Evolutionary conservation across 1,140 invertebrate genomes (phyloP).

Genomic region (Formica selysi): DNA sequence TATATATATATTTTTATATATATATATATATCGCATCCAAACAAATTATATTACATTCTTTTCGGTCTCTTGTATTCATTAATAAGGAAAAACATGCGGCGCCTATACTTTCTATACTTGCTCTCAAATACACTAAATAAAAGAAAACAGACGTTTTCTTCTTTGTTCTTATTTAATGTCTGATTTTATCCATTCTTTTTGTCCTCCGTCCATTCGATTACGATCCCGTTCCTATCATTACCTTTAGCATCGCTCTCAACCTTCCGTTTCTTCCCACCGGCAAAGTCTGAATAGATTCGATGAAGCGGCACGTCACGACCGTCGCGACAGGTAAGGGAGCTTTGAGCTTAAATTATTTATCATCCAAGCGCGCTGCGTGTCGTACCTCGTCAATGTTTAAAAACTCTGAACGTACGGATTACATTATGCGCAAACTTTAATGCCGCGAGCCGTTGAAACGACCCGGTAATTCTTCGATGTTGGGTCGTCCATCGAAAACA

Average conservation of each 20-base stretch:
- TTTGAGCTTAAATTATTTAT: conserved; percentile 74
- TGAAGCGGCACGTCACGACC: conserved; percentile 30
- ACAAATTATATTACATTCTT: neutral
- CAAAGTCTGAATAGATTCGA: conserved; percentile 51
- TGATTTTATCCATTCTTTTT: conserved; percentile 30
- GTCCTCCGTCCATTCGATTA: conserved; percentile 45
- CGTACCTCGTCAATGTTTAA: conserved; percentile 69
- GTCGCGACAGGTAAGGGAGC: conserved; percentile 61
- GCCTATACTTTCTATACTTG: neutral
- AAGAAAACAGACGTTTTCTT: neutral
- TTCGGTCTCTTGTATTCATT: neutral
- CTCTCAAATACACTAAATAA: conserved; percentile 1
- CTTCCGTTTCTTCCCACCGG: neutral
- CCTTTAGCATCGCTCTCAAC: conserved; percentile 28
- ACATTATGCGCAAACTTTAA: conserved; percentile 52
- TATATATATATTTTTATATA: neutral
- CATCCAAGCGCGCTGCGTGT: conserved; percentile 52
- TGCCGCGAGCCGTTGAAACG: neutral
- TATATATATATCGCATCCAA: neutral
- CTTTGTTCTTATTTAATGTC: conserved; percentile 29
- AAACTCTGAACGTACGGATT: conserved; percentile 63
- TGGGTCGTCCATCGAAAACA: neutral
- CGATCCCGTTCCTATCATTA: conserved; percentile 42
- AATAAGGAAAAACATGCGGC: neutral
- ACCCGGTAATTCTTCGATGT: neutral